phyloP scores from a whole-genome alignment of 1,140 invertebrate genomes.

The Drosophila burlai region DNA sequence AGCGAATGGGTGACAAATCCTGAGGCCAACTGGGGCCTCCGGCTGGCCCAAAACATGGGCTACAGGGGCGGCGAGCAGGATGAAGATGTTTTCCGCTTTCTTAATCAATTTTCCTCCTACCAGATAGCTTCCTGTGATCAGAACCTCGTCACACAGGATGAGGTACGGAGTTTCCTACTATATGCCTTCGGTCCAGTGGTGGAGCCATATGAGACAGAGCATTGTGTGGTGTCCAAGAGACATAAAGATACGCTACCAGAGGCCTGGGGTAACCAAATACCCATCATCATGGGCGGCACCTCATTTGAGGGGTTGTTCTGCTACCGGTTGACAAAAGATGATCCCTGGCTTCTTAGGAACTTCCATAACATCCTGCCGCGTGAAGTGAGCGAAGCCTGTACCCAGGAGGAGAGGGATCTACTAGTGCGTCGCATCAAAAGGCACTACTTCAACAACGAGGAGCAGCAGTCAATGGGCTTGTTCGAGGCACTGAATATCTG shows the following conservation, averaged over 20 bases:
- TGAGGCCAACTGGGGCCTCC: slow-evolving; percentile 45
- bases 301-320: slow-evolving; percentile 71
- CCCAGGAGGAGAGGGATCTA: slow-evolving; percentile 35
- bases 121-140: slow-evolving; percentile 86
- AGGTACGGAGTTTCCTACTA: slow-evolving; percentile 42
- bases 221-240: slow-evolving; percentile 62
- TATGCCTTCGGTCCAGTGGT: slow-evolving; percentile 67
- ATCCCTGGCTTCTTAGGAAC: slow-evolving; percentile 48
- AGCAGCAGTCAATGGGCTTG: slow-evolving; percentile 46
- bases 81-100: neutral
- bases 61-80: slow-evolving; percentile 1
- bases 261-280: slow-evolving; percentile 84
- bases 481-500: slow-evolving; percentile 61
- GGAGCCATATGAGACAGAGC: slow-evolving; percentile 64
- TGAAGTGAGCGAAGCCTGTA: slow-evolving; percentile 52
- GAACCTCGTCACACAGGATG: slow-evolving; percentile 46
- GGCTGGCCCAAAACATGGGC: slow-evolving; percentile 1
- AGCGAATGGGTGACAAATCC: slow-evolving; percentile 75
- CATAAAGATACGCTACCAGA: slow-evolving; percentile 46
- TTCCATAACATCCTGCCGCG: slow-evolving; percentile 59
- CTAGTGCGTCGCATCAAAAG: slow-evolving; percentile 49
- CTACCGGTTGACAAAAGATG: slow-evolving; percentile 34
- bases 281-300: slow-evolving; percentile 84
- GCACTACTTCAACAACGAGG: slow-evolving; percentile 56
- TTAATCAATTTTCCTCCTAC: slow-evolving; percentile 56